A percentile compares a stretch with the other conserved stretches of the same genome.
These are phyloP conservation scores for Stictocephala bisonia DNA, from an alignment of 2,888 invertebrate genomes.

Conservation along the genomic window DNA sequence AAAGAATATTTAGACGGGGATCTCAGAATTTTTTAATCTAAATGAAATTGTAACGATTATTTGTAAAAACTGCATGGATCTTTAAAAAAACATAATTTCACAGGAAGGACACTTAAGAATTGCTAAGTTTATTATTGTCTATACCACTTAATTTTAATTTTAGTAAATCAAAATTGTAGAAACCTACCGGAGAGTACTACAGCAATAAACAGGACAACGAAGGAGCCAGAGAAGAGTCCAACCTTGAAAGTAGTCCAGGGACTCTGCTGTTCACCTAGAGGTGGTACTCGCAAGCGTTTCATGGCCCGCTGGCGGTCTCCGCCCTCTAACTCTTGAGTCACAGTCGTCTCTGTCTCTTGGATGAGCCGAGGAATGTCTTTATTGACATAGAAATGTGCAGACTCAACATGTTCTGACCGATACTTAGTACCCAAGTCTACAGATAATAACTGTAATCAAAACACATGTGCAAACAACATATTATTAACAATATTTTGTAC, in stretches of 20 bases:
- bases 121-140: too few relatives aligned
- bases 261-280: conserved; percentile 84
- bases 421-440: conserved; percentile 81
- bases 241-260: conserved; percentile 87
- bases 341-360: conserved; percentile 78
- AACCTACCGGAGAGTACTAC: conserved; percentile 75
- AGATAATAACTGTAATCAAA: conserved; percentile 68
- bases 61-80: too few relatives aligned
- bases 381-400: conserved; percentile 85
- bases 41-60: too few relatives aligned
- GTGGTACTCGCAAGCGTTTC: conserved; percentile 88
- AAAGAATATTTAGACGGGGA: too few relatives aligned
- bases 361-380: conserved; percentile 88
- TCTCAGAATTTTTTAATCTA: too few relatives aligned
- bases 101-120: too few relatives aligned
- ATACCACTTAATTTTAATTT: too few relatives aligned
- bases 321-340: conserved; percentile 77
- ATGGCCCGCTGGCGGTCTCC: conserved; percentile 88
- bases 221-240: conserved; percentile 86
- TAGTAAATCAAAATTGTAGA: too few relatives aligned
- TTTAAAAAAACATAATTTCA: too few relatives aligned
- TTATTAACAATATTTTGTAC: too few relatives aligned
- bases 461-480: too few relatives aligned
- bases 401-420: conserved; percentile 82
- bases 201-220: conserved; percentile 78